Evolutionary conservation across 2,888 invertebrate species (phyloP), one percentile per base, ranked within the genome.

Genomic region (Cephus sareptanus): DNA sequence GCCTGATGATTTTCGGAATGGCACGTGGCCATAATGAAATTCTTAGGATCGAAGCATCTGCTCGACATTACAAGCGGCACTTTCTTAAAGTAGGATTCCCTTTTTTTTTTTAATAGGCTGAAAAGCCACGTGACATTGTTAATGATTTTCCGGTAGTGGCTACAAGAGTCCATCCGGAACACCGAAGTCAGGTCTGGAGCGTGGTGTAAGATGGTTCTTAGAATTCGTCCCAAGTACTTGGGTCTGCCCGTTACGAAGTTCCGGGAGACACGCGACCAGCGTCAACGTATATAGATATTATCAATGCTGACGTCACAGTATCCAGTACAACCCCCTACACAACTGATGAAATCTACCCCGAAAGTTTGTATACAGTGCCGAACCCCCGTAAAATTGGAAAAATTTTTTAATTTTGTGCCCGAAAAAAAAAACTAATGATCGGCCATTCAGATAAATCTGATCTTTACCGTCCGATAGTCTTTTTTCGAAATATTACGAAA

Each of bases 81-180:
- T 31, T 31, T 31, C 13, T 71, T 33, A 71, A 33, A 33, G 33
- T 31, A 71, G 71, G 71, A 71, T 33, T 71, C 30, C 30, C 71
- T 71, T 33, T 15, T 71, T 15, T 31, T 15, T 15, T 71, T 71
- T 1, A 33, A 31, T 31, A 31, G 71, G 1, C 31, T 6, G 31
- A 6, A 23, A 56, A 56, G 6, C 56, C 71, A 33, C 71, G 33
- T 31, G 71, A 71, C 71, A 71, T 71, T 71, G 31, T 31, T 33
- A 71, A 71, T 31, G 71, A 71, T 71, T 71, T 71, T 71, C 71
- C 71, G 71, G 31, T 71, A 71, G 12, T 9, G 71, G 33, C 31
- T 13, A 31, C 71, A 11, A 12, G 31, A 71, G 33, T 71, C 71
- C 71, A 71, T 71, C 71, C 71, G 71, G 31, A 31, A 71, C 71